Evolutionary conservation across 1,140 invertebrate species (phyloP).

Genomic region (Belonocnema kinseyi): DNA sequence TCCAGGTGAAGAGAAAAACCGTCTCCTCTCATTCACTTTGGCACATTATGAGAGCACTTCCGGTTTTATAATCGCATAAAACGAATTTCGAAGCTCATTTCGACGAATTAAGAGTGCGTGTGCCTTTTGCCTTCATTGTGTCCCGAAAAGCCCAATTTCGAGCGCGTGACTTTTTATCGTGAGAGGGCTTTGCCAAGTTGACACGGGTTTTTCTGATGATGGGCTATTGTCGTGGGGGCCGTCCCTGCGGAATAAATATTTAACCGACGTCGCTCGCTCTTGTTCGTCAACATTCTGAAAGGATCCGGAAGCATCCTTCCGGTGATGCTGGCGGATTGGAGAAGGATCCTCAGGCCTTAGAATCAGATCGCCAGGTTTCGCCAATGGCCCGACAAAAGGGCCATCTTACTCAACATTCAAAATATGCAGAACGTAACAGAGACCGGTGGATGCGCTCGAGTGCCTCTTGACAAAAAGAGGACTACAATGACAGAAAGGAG

Average conservation of each 20-base stretch:
- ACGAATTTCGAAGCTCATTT: neutral
- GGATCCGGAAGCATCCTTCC: conserved; percentile 49
- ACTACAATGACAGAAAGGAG: conserved; percentile 34
- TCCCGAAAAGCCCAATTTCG: conserved; percentile 21
- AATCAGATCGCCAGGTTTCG: conserved; percentile 6
- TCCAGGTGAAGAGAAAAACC: conserved; percentile 28
- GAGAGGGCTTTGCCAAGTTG: conserved; percentile 40
- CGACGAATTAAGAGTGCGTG: conserved; percentile 17
- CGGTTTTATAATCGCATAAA: conserved; percentile 13
- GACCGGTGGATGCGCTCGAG: conserved; percentile 32
- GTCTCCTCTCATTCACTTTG: neutral
- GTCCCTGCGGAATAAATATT: conserved; percentile 55
- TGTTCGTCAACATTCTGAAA: conserved; percentile 51
- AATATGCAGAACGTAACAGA: conserved; percentile 60
- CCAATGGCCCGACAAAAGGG: neutral
- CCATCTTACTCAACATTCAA: conserved; percentile 44
- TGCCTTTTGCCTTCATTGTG: conserved; percentile 12
- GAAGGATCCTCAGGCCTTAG: neutral
- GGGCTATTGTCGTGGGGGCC: conserved; percentile 38
- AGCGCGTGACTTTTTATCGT: conserved; percentile 44
- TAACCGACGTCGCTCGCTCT: conserved; percentile 44
- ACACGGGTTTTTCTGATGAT: conserved; percentile 1
- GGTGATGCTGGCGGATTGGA: conserved; percentile 30
- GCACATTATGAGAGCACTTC: conserved; percentile 9
- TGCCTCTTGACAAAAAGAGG: conserved; percentile 29